These are phyloP conservation scores for Oreochromis aureus DNA, from an alignment of 2,113 vertebrate genomes.

Conservation along the genomic window DNA sequence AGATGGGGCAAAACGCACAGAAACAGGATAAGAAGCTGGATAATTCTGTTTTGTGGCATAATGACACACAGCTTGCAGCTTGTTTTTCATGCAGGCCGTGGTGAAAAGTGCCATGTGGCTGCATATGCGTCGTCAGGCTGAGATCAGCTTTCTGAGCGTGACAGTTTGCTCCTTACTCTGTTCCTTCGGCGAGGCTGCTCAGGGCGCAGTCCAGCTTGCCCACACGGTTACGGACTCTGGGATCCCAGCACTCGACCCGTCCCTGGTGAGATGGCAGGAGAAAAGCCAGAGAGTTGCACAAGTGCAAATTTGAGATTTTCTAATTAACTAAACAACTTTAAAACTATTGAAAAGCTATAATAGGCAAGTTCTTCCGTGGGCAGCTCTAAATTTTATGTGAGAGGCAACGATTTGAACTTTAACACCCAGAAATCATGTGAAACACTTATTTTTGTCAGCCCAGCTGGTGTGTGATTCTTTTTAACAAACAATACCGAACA, in stretches of 20 bases:
- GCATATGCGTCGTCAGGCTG: neutral
- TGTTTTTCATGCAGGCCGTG: neutral
- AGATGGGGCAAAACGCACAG: neutral
- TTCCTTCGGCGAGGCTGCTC: conserved; percentile 82
- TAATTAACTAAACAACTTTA: neutral
- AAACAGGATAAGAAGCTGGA: neutral
- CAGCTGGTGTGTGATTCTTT: neutral
- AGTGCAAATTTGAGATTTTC: neutral
- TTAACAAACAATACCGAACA: neutral
- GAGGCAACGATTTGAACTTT: neutral
- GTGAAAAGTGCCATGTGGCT: neutral
- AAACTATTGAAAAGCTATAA: neutral
- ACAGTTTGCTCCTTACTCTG: conserved; percentile 78
- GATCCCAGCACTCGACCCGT: conserved; percentile 96
- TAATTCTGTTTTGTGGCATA: neutral
- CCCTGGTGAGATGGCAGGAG: conserved; percentile 68
- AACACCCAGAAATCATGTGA: neutral
- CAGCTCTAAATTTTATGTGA: neutral
- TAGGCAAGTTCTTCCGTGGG: neutral
- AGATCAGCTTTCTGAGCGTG: neutral
- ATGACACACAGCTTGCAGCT: neutral
- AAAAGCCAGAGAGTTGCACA: neutral
- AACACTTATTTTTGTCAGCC: neutral
- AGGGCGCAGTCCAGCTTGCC: conserved; percentile 89
- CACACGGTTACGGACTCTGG: conserved; percentile 82